Evolutionary conservation across 2,113 vertebrate genomes (phyloP), one percentile per base, ranked within the genome.

Genomic region (Pungitius pungitius): DNA sequence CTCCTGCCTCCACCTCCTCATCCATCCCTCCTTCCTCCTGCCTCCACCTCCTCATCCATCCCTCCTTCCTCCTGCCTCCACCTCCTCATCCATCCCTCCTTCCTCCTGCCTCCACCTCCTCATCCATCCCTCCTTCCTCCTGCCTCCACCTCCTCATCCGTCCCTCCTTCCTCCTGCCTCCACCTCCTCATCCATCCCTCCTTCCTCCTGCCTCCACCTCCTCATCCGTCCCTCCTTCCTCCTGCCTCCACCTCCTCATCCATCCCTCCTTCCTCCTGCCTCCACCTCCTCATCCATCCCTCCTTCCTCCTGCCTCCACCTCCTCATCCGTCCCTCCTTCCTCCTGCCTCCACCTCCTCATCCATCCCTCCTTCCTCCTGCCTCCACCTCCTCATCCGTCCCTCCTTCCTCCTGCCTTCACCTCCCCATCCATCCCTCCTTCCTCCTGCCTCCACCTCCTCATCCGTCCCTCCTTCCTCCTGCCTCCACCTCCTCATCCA

Each of bases 181-280:
- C 57, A 78, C 62, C 40, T 79, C 55, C 40, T 55, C 57, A 73
- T 59, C 77, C 75, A n/a, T n/a, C n/a, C n/a, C n/a, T n/a, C n/a
- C n/a, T n/a, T n/a, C n/a, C 70, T 79, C 30, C 3, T 70, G 57
- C 66, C 68, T 77, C 37, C 57, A 78, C 62, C 40, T 79, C 55
- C 40, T 55, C 57, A 73, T 59, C 77, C 75, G n/a, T n/a, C n/a
- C n/a, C n/a, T n/a, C n/a, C n/a, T n/a, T n/a, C n/a, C 70, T 79
- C 30, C 3, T 70, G 57, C 66, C 68, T 77, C 37, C 57, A 78
- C 62, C 40, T 79, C 55, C 40, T 55, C 57, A 73, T 59, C 77
- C 75, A n/a, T n/a, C n/a, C n/a, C n/a, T n/a, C n/a, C n/a, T n/a
- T n/a, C n/a, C 70, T 79, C 30, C 3, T 70, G 57, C 66, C 68